Evolutionary conservation across 2,888 invertebrate genomes (phyloP).

Genomic region (Drosophila borealis): DNA sequence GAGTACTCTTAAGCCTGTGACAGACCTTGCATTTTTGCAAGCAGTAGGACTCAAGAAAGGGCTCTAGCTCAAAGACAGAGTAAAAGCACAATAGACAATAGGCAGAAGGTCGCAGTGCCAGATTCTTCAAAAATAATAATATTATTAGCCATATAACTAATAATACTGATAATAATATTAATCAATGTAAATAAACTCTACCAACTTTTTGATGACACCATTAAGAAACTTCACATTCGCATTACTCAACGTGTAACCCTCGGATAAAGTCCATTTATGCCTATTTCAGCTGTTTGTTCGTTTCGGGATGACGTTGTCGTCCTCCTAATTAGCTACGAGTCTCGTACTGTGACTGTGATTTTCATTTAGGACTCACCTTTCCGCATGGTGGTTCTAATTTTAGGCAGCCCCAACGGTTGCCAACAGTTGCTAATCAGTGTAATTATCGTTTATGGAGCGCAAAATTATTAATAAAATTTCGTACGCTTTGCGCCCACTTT

Average conservation of each 20-base stretch:
- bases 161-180: too few species aligned
- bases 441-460: constrained; percentile 69
- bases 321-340: constrained; percentile 38
- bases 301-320: constrained; percentile 25
- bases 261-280: constrained; percentile 6
- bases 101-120: too few species aligned
- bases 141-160: too few species aligned
- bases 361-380: constrained; percentile 28
- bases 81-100: too few species aligned
- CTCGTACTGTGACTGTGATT: constrained; percentile 30
- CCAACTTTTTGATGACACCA: too few species aligned
- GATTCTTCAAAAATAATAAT: too few species aligned
- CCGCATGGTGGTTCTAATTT: constrained; percentile 40
- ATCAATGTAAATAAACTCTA: too few species aligned
- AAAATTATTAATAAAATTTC: constrained; percentile 68
- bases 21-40: too few species aligned
- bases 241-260: constrained; percentile 10
- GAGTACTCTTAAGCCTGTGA: too few species aligned
- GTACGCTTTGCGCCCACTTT: constrained; percentile 23
- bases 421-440: constrained; percentile 55
- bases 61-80: too few species aligned
- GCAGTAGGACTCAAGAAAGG: too few species aligned
- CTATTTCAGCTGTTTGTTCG: constrained; percentile 18
- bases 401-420: constrained; percentile 17
- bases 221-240: neutral